Base-by-base conservation (phyloP, 2,113 vertebrate genomes). In the Grammatotria lemairii region DNA sequence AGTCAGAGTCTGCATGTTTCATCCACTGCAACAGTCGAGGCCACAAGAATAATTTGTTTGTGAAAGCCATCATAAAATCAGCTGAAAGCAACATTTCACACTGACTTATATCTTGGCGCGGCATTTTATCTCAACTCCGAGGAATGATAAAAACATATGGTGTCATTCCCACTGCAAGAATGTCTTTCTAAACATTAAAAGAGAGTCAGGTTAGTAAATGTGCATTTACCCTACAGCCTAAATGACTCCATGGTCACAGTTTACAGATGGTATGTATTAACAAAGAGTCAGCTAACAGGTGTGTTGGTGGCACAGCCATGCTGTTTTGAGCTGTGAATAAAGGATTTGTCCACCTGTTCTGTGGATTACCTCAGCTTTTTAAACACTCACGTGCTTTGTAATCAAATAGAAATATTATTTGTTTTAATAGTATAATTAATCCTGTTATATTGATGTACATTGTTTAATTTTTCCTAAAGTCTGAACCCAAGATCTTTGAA, bases 1-100 rank as follows among this genome's bases (percentile, higher is more conserved):
- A 85, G 92, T 89, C 84, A 90, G 80, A 84, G 87, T 89, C 86
- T 89, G 84, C 83, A 90, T 80, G 85, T 92, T 84, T 93, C 93
- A 88, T 92, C 91, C 85, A 65, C 90, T 82, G 82, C 88, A 83
- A 31, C 84, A 91, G 83, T 65, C 40, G 40, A 88, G 85, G 89
- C 80, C 79, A 82, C 11, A 3, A 7, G 86, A 81, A 65, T 85
- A 88, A 93, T 92, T 86, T 95, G 91, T 94, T 94, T 91, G 88
- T 65, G 49, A 83, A 90, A 85, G 42, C 73, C 68, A 81, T 88
- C 85, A 88, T 87, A 83, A 91, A 93, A 86, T 79, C 80, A 55
- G 88, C 53, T 78, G 80, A 84, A 88, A 86, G 85, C 35, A 84
- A 84, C 58, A 85, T 53, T 42, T 87, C 86, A 88, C 80, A 86